Conservation (phyloP, 1,140 invertebrate genomes). For the Drosophila lowei region DNA sequence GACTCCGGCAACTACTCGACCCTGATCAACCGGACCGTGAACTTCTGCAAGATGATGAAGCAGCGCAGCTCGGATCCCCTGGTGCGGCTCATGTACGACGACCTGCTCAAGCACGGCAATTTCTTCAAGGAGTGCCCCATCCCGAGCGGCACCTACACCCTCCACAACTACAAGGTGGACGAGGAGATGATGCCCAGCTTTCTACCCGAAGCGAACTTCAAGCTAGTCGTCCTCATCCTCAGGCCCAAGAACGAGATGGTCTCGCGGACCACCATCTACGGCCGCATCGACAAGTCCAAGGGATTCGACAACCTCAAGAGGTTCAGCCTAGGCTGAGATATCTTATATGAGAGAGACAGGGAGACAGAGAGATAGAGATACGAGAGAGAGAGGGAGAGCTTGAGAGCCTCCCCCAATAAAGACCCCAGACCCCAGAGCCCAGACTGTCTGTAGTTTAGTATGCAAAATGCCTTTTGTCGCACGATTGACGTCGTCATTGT, state of each 20-base stretch:
- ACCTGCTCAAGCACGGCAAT: constrained; percentile 56
- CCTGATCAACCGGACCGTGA: constrained; percentile 45
- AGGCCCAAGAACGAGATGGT: constrained; percentile 37
- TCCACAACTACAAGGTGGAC: constrained; percentile 63
- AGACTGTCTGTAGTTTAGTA: constrained; percentile 63
- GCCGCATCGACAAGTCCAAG: constrained; percentile 76
- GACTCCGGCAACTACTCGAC: constrained; percentile 57
- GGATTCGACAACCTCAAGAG: constrained; percentile 79
- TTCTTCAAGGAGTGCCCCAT: constrained; percentile 70
- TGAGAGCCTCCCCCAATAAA: constrained; percentile 23
- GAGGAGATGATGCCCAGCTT: constrained; percentile 75
- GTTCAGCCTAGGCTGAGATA: constrained; percentile 68
- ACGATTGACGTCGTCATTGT: constrained; percentile 74
- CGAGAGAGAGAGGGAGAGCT: not conserved
- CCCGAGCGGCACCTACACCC: constrained; percentile 48
- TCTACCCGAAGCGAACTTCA: constrained; percentile 68
- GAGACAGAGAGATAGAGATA: too few species aligned
- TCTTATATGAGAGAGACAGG: too few species aligned
- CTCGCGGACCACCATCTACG: constrained; percentile 47
- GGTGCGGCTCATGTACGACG: constrained; percentile 59
- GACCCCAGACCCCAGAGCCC: not conserved
- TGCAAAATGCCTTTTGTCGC: constrained; percentile 72
- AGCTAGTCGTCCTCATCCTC: constrained; percentile 26
- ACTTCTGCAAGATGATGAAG: constrained; percentile 71
- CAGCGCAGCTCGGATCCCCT: constrained; percentile 58